A percentile compares a stretch with the other conserved stretches of the same genome.
These are phyloP conservation scores for Drosophila kokeensis DNA, from an alignment of 2,888 invertebrate genomes.

Conservation along the genomic window DNA sequence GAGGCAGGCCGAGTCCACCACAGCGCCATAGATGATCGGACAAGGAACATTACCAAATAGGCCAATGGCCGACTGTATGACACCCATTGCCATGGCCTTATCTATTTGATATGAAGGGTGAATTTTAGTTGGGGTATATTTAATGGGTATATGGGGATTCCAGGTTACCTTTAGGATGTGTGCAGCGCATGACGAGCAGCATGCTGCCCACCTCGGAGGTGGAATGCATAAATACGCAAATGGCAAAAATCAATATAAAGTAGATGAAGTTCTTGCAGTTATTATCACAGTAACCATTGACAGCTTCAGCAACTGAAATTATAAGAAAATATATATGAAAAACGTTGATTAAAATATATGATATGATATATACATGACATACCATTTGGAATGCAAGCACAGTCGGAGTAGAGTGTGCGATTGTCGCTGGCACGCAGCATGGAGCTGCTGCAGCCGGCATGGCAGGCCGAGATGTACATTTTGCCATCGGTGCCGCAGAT, in stretches of 20 bases:
- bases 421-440: conserved; percentile 87
- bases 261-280: conserved; percentile 92
- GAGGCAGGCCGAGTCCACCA: conserved; percentile 95
- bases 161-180: conserved; percentile 90
- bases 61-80: conserved; percentile 97
- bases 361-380: conserved; percentile 29
- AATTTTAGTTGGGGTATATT: neutral
- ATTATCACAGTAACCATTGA: conserved; percentile 92
- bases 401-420: conserved; percentile 87
- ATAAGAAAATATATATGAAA: neutral
- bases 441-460: conserved; percentile 92
- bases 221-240: conserved; percentile 96
- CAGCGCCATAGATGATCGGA: conserved; percentile 96
- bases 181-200: conserved; percentile 94
- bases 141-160: too few species aligned
- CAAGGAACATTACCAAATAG: conserved; percentile 97
- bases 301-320: conserved; percentile 85
- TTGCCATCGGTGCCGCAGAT: conserved; percentile 93
- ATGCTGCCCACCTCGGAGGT: conserved; percentile 97
- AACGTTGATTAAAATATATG: neutral
- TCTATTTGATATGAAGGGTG: conserved; percentile 85
- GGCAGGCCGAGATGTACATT: conserved; percentile 95
- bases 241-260: conserved; percentile 93
- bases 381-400: conserved; percentile 86
- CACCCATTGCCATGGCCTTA: conserved; percentile 97